A percentile compares a stretch with the other conserved stretches of the same genome.
Evolutionary conservation across 2,113 vertebrate species (phyloP).

Genomic region (Pseudopipra pipra): DNA sequence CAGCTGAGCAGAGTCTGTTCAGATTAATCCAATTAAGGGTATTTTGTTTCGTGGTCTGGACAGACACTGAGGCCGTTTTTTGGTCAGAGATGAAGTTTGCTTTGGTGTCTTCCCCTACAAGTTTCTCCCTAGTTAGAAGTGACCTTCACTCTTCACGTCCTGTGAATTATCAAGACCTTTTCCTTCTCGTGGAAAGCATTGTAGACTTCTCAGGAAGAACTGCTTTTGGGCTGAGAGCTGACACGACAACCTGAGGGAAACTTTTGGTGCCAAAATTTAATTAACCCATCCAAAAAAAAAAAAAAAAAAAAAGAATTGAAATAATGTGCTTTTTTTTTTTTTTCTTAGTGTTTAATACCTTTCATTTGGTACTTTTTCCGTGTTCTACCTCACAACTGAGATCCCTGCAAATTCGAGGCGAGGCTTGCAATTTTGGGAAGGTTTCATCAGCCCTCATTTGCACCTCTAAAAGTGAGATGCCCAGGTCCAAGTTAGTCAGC

Average conservation of each 20-base stretch:
- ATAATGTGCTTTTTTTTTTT: not conserved
- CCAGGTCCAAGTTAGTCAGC: not conserved
- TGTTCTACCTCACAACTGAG: not conserved
- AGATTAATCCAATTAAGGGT: not conserved
- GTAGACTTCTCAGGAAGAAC: not conserved
- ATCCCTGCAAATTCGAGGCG: not conserved
- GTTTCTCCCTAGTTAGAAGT: not conserved
- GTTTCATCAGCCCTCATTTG: slow-evolving; percentile 38
- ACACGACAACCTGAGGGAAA: not conserved
- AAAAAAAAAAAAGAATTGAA: rapidly evolving
- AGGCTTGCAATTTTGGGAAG: not conserved
- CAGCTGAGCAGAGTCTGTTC: not conserved
- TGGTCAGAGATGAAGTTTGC: not conserved
- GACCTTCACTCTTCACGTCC: not conserved
- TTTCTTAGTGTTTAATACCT: not conserved
- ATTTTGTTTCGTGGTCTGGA: not conserved
- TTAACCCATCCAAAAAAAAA: not conserved
- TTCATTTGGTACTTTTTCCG: not conserved
- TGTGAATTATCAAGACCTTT: not conserved
- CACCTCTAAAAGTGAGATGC: not conserved
- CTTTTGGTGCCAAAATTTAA: not conserved
- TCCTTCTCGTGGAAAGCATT: not conserved
- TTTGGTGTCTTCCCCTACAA: not conserved
- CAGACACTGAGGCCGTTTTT: not conserved
- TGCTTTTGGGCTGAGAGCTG: not conserved